Conservation (phyloP, 2,797 vertebrate species). For the Lepidocolaptes lacrymiger region DNA sequence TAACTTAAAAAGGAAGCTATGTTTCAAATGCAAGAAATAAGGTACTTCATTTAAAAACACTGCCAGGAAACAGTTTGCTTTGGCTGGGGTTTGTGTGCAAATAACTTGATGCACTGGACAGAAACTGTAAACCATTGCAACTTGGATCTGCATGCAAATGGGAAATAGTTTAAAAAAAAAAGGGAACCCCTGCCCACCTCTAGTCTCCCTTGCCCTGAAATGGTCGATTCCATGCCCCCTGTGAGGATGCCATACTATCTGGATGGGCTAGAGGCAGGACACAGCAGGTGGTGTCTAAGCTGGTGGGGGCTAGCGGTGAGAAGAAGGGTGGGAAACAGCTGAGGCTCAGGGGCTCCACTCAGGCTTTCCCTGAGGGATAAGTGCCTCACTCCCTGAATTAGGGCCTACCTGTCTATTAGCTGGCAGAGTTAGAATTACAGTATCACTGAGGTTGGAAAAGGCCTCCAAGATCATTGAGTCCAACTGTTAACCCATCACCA, state of each 20-base stretch:
- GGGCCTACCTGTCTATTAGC: background rate
- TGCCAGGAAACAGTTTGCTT: background rate
- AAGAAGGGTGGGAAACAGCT: background rate
- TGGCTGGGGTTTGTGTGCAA: background rate
- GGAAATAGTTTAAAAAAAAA: background rate
- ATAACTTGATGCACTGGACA: background rate
- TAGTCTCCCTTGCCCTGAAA: background rate
- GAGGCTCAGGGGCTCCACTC: rapidly evolving
- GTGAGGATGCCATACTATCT: background rate
- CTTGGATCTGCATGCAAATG: rapidly evolving
- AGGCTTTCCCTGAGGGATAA: background rate
- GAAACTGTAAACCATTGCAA: rapidly evolving
- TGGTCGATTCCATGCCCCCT: rapidly evolving
- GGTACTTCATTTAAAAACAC: background rate
- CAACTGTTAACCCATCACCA: background rate
- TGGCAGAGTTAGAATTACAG: background rate
- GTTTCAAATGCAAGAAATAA: background rate
- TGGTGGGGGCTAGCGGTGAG: background rate
- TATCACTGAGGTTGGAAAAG: background rate
- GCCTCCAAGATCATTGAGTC: background rate
- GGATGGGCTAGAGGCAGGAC: background rate
- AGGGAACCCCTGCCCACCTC: background rate
- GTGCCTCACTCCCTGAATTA: rapidly evolving
- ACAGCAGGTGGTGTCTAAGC: rapidly evolving
- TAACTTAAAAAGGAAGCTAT: background rate